Evolutionary conservation across 1,140 invertebrate species (phyloP).

Genomic region (Eurosta solidaginis): DNA sequence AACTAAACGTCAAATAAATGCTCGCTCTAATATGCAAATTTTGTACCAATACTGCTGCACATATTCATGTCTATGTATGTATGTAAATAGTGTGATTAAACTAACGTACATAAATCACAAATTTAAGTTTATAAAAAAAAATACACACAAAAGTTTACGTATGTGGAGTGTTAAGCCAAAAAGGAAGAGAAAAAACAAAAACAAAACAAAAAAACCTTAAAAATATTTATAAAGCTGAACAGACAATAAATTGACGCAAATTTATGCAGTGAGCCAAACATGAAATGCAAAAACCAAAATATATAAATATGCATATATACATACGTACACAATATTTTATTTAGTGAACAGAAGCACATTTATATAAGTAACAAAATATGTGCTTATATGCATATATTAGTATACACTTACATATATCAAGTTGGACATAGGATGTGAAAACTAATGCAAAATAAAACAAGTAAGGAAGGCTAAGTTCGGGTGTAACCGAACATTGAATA

Average conservation of each 20-base stretch:
- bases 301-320: background rate
- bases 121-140: background rate
- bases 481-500: no score
- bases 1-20: background rate
- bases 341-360: no score
- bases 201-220: background rate
- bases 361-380: no score
- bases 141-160: background rate
- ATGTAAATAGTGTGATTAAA: background rate
- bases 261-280: background rate
- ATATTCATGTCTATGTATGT: background rate
- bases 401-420: background rate
- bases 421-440: background rate
- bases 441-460: no score
- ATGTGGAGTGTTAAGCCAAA: background rate
- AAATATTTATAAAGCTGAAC: slow-evolving; percentile 3
- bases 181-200: no score
- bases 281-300: background rate
- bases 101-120: slow-evolving; percentile 5
- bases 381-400: background rate
- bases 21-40: background rate
- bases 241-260: slow-evolving; percentile 10
- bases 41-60: background rate
- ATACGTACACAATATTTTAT: background rate
- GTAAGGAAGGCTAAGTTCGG: no score